phyloP scores from a whole-genome alignment of 1,140 invertebrate genomes.

The Melipona quadrifasciata region DNA sequence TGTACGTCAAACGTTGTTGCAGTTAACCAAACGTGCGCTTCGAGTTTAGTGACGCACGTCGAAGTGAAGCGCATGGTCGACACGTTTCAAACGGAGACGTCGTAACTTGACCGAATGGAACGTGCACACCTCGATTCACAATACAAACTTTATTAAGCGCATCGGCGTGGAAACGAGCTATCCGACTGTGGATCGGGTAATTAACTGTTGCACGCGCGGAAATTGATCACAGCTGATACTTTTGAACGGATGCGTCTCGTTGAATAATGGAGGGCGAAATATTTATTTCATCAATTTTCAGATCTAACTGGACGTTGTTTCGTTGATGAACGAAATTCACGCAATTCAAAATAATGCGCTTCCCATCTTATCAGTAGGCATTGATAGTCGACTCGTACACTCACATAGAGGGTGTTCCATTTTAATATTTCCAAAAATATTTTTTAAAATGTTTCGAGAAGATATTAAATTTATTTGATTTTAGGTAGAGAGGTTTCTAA shows the following conservation, averaged over 20 bases:
- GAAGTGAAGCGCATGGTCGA: neutral
- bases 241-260: neutral
- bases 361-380: too few relatives aligned
- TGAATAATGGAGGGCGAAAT: too few relatives aligned
- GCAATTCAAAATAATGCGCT: too few relatives aligned
- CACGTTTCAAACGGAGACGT: slow-evolving; percentile 3
- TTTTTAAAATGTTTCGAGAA: too few relatives aligned
- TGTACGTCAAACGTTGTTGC: slow-evolving; percentile 8
- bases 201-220: slow-evolving; percentile 7
- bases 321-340: too few relatives aligned
- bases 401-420: too few relatives aligned
- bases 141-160: slow-evolving; percentile 17
- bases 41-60: slow-evolving; percentile 5
- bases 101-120: neutral
- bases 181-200: slow-evolving; percentile 9
- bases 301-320: too few relatives aligned
- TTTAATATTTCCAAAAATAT: too few relatives aligned
- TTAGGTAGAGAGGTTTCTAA: too few relatives aligned
- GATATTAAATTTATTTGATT: too few relatives aligned
- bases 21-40: slow-evolving; percentile 7
- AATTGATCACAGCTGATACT: neutral
- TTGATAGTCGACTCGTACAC: too few relatives aligned
- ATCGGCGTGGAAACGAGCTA: slow-evolving; percentile 14
- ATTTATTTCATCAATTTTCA: too few relatives aligned
- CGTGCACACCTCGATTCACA: neutral